phyloP scores from a whole-genome alignment of 2,888 invertebrate species.

The Limnephilus lunatus region DNA sequence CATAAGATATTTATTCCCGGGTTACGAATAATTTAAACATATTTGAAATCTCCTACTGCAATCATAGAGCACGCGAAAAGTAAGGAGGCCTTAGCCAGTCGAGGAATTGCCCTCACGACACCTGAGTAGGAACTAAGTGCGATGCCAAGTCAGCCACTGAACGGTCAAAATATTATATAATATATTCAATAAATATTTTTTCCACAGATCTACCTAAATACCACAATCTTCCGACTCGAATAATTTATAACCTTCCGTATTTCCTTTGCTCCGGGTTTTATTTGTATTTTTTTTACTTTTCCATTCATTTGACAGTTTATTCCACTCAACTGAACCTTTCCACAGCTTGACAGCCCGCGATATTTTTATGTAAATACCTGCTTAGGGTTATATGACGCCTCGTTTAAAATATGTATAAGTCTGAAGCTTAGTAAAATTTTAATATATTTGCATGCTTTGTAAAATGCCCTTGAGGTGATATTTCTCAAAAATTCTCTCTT shows the following conservation, averaged over 20 bases:
- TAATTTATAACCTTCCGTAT: neutral
- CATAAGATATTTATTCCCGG: too few relatives aligned
- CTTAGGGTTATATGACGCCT: neutral
- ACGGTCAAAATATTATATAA: too few relatives aligned
- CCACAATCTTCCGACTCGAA: neutral
- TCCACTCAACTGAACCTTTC: neutral
- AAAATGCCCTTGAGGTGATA: neutral
- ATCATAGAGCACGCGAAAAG: too few relatives aligned
- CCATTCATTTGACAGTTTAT: conserved; percentile 2
- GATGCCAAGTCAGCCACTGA: too few relatives aligned
- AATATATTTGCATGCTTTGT: neutral
- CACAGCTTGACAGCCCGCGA: neutral
- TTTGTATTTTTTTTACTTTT: neutral
- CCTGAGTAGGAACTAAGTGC: too few relatives aligned
- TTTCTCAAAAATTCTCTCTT: neutral
- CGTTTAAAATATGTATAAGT: neutral
- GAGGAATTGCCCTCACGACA: too few relatives aligned
- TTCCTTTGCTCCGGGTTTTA: neutral
- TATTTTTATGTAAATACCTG: neutral
- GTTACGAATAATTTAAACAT: too few relatives aligned
- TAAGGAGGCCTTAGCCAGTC: too few relatives aligned
- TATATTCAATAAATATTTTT: neutral
- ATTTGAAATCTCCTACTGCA: too few relatives aligned
- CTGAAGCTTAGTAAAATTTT: neutral
- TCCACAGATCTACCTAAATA: neutral